Percentiles rank a stretch among this genome's conserved stretches.
Conservation (phyloP, 2,888 invertebrate species). For the Himalopsyche tibetana region DNA sequence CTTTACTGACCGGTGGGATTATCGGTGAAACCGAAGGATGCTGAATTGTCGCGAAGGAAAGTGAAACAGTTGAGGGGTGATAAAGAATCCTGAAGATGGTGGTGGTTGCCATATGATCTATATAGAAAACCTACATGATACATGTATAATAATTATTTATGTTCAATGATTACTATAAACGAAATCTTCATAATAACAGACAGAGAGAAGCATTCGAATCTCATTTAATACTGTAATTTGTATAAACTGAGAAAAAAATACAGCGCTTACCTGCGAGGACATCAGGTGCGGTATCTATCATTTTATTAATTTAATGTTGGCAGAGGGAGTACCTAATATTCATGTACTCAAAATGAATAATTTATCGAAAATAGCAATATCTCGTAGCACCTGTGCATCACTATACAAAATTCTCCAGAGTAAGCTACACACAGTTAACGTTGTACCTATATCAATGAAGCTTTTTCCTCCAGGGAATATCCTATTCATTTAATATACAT, state of each 20-base stretch:
- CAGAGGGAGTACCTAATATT: conserved; percentile 4
- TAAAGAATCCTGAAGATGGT: too few species aligned
- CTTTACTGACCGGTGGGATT: too few species aligned
- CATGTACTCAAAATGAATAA: conserved; percentile 25
- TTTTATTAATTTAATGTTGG: neutral
- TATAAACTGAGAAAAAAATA: neutral
- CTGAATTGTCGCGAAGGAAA: too few species aligned
- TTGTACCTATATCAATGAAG: conserved; percentile 7
- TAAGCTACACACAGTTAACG: neutral
- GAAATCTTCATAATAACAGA: too few species aligned
- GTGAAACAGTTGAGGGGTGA: too few species aligned
- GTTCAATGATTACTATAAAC: too few species aligned
- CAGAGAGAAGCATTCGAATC: too few species aligned
- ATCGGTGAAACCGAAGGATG: too few species aligned
- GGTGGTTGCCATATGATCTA: too few species aligned
- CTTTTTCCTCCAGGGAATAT: neutral
- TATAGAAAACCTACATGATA: too few species aligned
- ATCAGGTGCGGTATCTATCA: conserved; percentile 11
- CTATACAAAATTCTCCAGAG: neutral
- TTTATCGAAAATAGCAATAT: conserved; percentile 14
- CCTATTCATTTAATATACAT: neutral
- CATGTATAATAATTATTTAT: too few species aligned
- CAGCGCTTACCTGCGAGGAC: neutral
- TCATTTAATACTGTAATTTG: neutral
- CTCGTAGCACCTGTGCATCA: conserved; percentile 9